Evolutionary conservation across 2,113 vertebrate genomes (phyloP).

Genomic region (Anas platyrhynchos): DNA sequence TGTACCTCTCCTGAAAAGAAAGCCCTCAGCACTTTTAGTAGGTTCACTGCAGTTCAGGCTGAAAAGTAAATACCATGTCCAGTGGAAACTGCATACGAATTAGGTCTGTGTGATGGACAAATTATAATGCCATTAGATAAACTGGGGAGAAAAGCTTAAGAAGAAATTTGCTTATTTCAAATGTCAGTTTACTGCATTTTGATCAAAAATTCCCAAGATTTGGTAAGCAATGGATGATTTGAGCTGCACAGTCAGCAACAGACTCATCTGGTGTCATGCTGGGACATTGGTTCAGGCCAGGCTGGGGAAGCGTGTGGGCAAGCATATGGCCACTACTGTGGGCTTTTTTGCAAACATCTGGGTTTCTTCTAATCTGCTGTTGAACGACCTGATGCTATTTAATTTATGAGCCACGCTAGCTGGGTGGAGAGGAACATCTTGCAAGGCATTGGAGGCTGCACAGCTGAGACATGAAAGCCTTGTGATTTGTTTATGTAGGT

Average conservation of each 20-base stretch:
- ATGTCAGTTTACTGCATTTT: not conserved
- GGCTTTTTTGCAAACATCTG: not conserved
- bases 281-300: not conserved
- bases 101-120: not conserved
- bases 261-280: not conserved
- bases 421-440: not conserved
- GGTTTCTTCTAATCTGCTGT: not conserved
- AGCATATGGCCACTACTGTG: not conserved
- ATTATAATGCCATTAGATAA: not conserved
- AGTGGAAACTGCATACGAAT: not conserved
- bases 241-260: fast-evolving
- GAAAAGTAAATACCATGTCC: not conserved
- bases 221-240: not conserved
- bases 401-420: not conserved
- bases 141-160: not conserved
- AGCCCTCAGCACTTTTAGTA: not conserved
- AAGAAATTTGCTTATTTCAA: not conserved
- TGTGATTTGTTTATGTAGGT: not conserved
- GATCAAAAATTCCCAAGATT: not conserved
- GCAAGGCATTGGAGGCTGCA: not conserved
- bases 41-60: not conserved
- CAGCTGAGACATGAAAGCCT: not conserved
- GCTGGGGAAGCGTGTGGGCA: not conserved
- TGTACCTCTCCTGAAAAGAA: not conserved
- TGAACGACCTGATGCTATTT: not conserved